Base-by-base conservation (phyloP, 1,140 invertebrate species). In the Protaetia brevitarsis region DNA sequence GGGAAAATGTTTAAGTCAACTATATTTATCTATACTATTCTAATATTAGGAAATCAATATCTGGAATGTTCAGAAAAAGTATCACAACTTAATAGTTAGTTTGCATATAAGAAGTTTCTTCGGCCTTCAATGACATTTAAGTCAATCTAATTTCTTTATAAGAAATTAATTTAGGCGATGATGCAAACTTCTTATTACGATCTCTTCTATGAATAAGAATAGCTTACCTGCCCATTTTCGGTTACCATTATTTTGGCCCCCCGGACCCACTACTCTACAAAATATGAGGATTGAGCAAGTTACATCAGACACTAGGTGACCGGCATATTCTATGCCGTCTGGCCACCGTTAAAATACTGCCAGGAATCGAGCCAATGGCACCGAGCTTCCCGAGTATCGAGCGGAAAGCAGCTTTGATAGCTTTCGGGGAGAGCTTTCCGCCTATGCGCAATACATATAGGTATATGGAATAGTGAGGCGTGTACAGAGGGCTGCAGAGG, bases 331-430 rank as follows among this genome's bases (percentile, higher is more conserved):
- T 29, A 27, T 59, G 64, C 64, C 29, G 64, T 65, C 58, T 41
- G 64, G 37, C 64, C 51, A 65, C 45, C 64, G 51, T 30, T 30
- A 58, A 58, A 56, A 56, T 56, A 65, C 64, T 65, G 56, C 51
- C 29, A 59, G 64, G 7, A 10, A 59, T 21, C 26, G 64, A 65
- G 30, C 64, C 64, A 65, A 65, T 65, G 64, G 64, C 64, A 65
- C 64, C 3, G 34, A 56, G 51, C 41, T 28, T 21, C 51, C 64
- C 64, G 64, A 65, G 34, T 65, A 65, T 65, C 64, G 64, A 65
- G 64, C 64, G 64, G 64, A 65, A 65, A 56, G 13, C 56, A 65
- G 29, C 64, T 65, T 65, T 65, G 64, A 65, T 65, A 41, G 60
- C 58, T 60, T 60, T 60, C 58, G 58, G 51, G 34, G 34, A 16